Base-by-base conservation (phyloP, 2,888 invertebrate species). In the Dugesia japonica region DNA sequence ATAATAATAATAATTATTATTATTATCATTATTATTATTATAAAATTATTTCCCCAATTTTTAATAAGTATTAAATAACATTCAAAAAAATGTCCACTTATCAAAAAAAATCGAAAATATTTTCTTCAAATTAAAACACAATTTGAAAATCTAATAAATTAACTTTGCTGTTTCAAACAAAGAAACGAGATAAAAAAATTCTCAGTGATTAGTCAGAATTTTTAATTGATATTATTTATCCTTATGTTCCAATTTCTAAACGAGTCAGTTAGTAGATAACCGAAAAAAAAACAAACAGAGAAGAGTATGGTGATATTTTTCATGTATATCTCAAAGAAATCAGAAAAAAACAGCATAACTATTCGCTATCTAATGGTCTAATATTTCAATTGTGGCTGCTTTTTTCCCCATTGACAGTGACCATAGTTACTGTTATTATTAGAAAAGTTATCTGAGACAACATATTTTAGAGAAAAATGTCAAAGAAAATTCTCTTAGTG, bases 161-260 rank as follows among this genome's bases (percentile, higher is more conserved):
- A 56, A 56, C 23, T 56, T 56, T 56, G 23, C 56, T 56, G 23
- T n/a, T 13, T 13, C 17, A 56, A 56, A 56, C 56, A 56, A 56
- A 56, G 56, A 56, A 56, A 4, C 7, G 23, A 56, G 4, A 56
- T 9, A 56, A 56, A 56, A 4, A 56, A 56, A 56, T n/a, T 56
- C 56, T 56, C 56, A 56, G 4, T 56, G 56, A 4, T 56, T 56
- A 4, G 56, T 56, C 56, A 56, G 56, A 56, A 56, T 56, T 9
- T 56, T 56, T 56, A 56, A 56, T 56, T 56, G 56, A 56, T 56
- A 56, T 56, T 56, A 56, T 56, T 56, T 56, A 56, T 56, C 56
- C 56, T 56, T 56, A 56, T 56, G 56, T 56, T 56, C 56, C 56
- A 56, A 56, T 56, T 56, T n/a, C 56, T 23, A 56, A 56, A 56